Conservation (phyloP, 2,888 invertebrate genomes). For the Ennomos erosarius region DNA sequence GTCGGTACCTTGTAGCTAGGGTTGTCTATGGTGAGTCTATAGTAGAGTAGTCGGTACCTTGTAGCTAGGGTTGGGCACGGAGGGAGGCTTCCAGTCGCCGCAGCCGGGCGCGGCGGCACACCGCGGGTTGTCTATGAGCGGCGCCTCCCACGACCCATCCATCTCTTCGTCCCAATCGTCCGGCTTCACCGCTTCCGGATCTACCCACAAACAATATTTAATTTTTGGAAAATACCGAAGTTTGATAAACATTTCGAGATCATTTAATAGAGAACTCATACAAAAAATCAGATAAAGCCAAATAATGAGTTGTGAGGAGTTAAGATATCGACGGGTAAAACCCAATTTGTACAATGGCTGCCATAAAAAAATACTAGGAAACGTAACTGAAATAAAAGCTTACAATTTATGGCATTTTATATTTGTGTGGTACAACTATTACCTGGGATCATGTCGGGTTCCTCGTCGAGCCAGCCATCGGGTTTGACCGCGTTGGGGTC, state of each 20-base stretch:
- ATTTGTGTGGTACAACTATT: slow-evolving; percentile 11
- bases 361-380: too few relatives aligned
- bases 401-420: too few relatives aligned
- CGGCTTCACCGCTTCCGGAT: slow-evolving; percentile 94
- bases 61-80: slow-evolving; percentile 94
- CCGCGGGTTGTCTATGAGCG: slow-evolving; percentile 94
- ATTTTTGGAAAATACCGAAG: too few relatives aligned
- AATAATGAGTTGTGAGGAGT: too few relatives aligned
- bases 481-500: slow-evolving; percentile 95
- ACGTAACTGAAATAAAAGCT: too few relatives aligned
- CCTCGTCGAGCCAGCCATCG: slow-evolving; percentile 96
- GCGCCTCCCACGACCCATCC: slow-evolving; percentile 99
- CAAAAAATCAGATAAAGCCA: too few relatives aligned
- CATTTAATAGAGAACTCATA: too few relatives aligned
- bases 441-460: slow-evolving; percentile 91
- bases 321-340: too few relatives aligned
- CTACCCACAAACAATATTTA: slow-evolving; percentile 63
- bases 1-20: slow-evolving; percentile 89
- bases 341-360: too few relatives aligned
- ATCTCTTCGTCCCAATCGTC: slow-evolving; percentile 99
- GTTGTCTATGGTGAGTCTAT: slow-evolving; percentile 76
- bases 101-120: slow-evolving; percentile 94
- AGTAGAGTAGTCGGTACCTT: slow-evolving; percentile 77
- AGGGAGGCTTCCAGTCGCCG: slow-evolving; percentile 94
- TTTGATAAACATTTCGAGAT: too few relatives aligned